Evolutionary conservation across 2,113 vertebrate genomes (phyloP).

Genomic region (Strix aluco): DNA sequence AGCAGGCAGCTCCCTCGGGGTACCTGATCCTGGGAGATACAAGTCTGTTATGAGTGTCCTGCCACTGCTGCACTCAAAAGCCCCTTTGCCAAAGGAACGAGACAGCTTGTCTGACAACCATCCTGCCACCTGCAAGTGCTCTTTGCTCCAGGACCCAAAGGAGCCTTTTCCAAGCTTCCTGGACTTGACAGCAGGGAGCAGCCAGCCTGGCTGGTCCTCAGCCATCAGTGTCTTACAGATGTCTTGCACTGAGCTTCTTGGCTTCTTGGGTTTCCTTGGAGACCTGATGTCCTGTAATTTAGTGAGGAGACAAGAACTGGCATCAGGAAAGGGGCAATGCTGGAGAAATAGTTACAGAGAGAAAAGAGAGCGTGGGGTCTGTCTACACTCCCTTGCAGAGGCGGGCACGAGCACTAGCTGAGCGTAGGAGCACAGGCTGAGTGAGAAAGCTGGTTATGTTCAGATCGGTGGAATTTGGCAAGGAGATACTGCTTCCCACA

Average conservation of each 20-base stretch:
- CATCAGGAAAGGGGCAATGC: neutral
- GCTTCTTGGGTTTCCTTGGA: neutral
- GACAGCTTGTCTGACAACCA: neutral
- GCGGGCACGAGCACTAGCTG: constrained; percentile 46
- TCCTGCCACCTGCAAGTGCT: neutral
- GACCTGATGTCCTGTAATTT: neutral
- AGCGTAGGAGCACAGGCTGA: constrained; percentile 47
- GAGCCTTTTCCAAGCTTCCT: neutral
- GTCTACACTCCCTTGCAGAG: constrained; percentile 13
- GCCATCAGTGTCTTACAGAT: neutral
- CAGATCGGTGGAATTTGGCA: constrained; percentile 60
- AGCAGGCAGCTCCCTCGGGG: neutral
- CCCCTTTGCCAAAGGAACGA: neutral
- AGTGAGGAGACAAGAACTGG: neutral
- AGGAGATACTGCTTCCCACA: constrained; percentile 54
- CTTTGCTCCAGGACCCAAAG: neutral
- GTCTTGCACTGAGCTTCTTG: neutral
- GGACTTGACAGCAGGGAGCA: neutral
- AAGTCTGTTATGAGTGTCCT: neutral
- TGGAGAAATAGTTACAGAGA: neutral
- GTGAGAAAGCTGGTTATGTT: constrained; percentile 62
- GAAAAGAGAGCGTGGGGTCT: neutral
- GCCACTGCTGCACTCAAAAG: neutral
- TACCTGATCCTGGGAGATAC: neutral
- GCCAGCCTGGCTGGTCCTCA: neutral